Evolutionary conservation across 1,140 invertebrate genomes (phyloP).

Genomic region (Pseudoatta argentina): DNA sequence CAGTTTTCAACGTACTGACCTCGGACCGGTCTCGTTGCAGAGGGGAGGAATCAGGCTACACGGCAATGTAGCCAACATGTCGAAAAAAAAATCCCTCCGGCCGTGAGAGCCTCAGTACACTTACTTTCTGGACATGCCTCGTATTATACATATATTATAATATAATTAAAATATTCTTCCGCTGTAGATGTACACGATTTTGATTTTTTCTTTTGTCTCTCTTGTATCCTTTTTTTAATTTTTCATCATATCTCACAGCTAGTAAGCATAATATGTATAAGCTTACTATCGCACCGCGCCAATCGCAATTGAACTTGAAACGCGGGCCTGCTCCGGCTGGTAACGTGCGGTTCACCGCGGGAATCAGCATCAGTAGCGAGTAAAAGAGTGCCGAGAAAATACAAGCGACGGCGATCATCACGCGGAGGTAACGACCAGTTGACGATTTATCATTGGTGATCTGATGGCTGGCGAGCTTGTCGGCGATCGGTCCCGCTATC

Average conservation of each 20-base stretch:
- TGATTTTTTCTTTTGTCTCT: background rate
- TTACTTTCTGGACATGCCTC: too few species aligned
- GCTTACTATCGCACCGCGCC: conserved; percentile 57
- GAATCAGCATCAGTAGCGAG: conserved; percentile 89
- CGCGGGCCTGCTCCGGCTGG: conserved; percentile 87
- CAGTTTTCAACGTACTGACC: too few species aligned
- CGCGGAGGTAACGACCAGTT: conserved; percentile 87
- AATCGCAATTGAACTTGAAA: conserved; percentile 90
- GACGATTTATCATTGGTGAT: conserved; percentile 81
- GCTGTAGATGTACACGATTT: too few species aligned
- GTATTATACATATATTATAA: too few species aligned
- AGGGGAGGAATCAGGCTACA: too few species aligned
- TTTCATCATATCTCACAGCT: background rate
- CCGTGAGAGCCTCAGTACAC: too few species aligned
- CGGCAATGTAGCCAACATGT: too few species aligned
- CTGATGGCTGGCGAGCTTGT: conserved; percentile 86
- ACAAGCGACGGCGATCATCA: conserved; percentile 90
- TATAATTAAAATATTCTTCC: background rate
- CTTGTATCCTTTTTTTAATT: background rate
- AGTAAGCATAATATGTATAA: background rate
- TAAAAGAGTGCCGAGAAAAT: conserved; percentile 90
- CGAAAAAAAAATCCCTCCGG: too few species aligned
- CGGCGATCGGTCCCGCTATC: conserved; percentile 90
- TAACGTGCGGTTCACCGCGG: conserved; percentile 87
- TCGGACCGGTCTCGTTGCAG: too few species aligned